Conservation (phyloP, 2,797 vertebrate genomes). For the Oreortyx pictus region DNA sequence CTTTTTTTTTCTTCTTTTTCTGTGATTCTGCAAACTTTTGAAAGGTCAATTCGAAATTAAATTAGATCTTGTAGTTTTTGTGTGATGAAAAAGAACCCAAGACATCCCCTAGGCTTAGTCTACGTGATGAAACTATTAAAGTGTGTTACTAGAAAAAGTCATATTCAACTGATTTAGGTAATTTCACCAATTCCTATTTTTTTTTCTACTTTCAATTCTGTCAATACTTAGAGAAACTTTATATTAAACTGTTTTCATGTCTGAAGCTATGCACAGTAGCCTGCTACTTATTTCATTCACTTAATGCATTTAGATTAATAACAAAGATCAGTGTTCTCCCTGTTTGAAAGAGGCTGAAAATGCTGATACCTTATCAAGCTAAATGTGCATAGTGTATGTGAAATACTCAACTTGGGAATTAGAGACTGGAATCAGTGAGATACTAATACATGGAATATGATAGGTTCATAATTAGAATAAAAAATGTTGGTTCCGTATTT, state of each 20-base stretch:
- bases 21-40: background rate
- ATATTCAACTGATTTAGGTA: background rate
- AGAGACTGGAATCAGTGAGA: background rate
- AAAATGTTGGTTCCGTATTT: slow-evolving; percentile 20
- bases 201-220: background rate
- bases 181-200: background rate
- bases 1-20: background rate
- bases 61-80: background rate
- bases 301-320: background rate
- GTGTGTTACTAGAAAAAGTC: background rate
- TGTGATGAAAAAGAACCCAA: background rate
- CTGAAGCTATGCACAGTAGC: background rate
- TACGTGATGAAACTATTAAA: background rate
- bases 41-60: background rate
- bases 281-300: background rate
- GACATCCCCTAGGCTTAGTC: background rate
- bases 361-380: background rate
- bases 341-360: background rate
- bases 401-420: background rate
- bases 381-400: background rate
- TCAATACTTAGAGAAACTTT: background rate
- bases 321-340: background rate
- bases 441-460: background rate
- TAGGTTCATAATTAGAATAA: background rate
- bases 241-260: background rate